Base-by-base conservation (phyloP, 2,113 vertebrate species). In the Chascanopsetta lugubris region DNA sequence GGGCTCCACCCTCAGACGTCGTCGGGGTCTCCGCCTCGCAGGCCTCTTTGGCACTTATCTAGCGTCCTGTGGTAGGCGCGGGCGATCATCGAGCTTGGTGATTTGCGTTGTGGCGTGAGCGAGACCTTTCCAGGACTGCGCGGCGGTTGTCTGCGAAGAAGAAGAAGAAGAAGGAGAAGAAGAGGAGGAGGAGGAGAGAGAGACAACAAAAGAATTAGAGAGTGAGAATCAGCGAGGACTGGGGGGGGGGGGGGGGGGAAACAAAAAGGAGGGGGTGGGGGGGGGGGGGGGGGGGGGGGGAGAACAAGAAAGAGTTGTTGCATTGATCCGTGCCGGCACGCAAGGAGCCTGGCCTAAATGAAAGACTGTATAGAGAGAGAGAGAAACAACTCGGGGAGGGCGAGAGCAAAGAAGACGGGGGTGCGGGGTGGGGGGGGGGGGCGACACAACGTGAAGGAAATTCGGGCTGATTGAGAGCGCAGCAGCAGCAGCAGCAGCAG, bases 71-170 rank as follows among this genome's bases (percentile, higher is more conserved):
- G 84, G 72, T 76, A 83, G 79, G 85, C 79, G 74, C 59, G 80
- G 70, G 72, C 22, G 34, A 88, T 92, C 93, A 93, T 95, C 95
- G 91, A 71, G 93, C 93, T 80, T 92, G 90, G 77, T 93, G 84
- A 78, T 91, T 87, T 92, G 93, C 91, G 72, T 93, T 96, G 92
- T 98, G 97, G 62, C 96, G 95, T 38, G 97, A 98, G 60, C 97
- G 96, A 69, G 97, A 99, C 89, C 97, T 94, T 93, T 99, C 97
- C 92, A 98, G 89, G 91, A 92, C 88, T 56, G 89, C 90, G 51
- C 94, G 93, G 61, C 95, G 95, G 90, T 95, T 98, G 90, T 99
- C 97, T 99, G 93, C 27, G 38, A 10, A 32, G 12, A n/a, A n/a
- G n/a, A n/a, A n/a, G n/a, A n/a, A n/a, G n/a, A n/a, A n/a, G n/a